These are phyloP conservation scores for Argopecten irradians DNA, from an alignment of 1,140 invertebrate genomes.

Conservation along the genomic window DNA sequence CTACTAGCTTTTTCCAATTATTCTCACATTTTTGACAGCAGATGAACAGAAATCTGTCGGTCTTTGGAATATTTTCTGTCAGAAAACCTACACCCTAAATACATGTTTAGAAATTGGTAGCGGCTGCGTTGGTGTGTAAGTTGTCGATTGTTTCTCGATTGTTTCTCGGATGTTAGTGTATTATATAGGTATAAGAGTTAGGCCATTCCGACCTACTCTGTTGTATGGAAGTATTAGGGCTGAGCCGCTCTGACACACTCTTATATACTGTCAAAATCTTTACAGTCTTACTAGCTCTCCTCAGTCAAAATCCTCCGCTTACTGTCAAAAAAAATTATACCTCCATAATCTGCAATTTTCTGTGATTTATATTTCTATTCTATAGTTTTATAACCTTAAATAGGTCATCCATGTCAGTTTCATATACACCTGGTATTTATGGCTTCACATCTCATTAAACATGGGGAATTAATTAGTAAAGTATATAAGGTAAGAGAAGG, in stretches of 20 bases:
- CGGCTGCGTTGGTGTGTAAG: background rate
- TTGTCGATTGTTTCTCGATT: background rate
- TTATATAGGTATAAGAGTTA: background rate
- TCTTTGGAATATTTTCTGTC: slow-evolving; percentile 23
- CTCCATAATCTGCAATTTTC: background rate
- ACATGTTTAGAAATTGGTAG: background rate
- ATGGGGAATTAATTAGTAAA: background rate
- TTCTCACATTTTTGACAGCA: background rate
- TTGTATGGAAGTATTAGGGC: no score
- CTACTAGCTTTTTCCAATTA: background rate
- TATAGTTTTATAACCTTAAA: background rate
- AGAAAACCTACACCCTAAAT: background rate
- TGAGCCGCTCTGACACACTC: background rate
- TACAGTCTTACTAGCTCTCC: background rate
- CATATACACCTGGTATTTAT: background rate
- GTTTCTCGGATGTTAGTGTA: background rate
- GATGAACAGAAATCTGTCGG: background rate
- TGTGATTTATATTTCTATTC: background rate
- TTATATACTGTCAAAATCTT: background rate
- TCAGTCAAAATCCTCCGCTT: background rate
- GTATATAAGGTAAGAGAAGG: background rate
- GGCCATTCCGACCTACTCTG: no score
- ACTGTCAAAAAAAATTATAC: background rate
- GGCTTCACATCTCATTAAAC: background rate
- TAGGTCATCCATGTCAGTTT: background rate